Base-by-base conservation (phyloP, 1,140 invertebrate genomes). In the Acromyrmex charruanus region DNA sequence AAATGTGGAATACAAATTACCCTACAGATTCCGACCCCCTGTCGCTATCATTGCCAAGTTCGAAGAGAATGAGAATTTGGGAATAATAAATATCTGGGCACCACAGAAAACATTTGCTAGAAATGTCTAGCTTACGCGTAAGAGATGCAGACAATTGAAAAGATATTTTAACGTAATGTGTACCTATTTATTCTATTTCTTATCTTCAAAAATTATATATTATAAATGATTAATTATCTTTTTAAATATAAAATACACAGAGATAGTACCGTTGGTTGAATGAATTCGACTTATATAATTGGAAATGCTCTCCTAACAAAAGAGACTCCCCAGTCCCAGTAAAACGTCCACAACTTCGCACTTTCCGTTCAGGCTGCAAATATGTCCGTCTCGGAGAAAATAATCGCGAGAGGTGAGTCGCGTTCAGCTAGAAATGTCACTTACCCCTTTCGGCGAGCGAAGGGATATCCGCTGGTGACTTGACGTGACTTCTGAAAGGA, bases 1-100 rank as follows among this genome's bases (percentile, higher is more conserved):
- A 94, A 94, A 94, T 93, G 93, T 92, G 90, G 94, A 95, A 95
- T 94, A 95, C 93, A 95, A 95, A 95, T 95, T 94, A 94, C 85
- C 86, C 87, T 85, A 88, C 90, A 85, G 91, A 90, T 72, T 89
- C 85, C 85, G 61, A 68, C 80, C 85, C 84, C 88, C 72, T 72
- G 35, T 68, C 71, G 87, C 80, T 85, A 74, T 85, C 69, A 25
- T 61, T 87, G 84, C 55, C 69, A 61, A 84, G 25, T 89, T 88
- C 85, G 85, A 88, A 86, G 88, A 75, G 91, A 90, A 89, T 89
- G 92, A 91, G 92, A 94, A 94, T 94, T 94, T 93, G 85, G 71
- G 92, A 92, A 94, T 93, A 92, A 93, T 92, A 89, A 88, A 86
- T 82, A 86, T 85, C 88, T 74, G 21, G 6, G 3, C 12, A 35